These are phyloP conservation scores for Dexiosoma caninum DNA, from an alignment of 2,888 invertebrate genomes.

Conservation along the genomic window DNA sequence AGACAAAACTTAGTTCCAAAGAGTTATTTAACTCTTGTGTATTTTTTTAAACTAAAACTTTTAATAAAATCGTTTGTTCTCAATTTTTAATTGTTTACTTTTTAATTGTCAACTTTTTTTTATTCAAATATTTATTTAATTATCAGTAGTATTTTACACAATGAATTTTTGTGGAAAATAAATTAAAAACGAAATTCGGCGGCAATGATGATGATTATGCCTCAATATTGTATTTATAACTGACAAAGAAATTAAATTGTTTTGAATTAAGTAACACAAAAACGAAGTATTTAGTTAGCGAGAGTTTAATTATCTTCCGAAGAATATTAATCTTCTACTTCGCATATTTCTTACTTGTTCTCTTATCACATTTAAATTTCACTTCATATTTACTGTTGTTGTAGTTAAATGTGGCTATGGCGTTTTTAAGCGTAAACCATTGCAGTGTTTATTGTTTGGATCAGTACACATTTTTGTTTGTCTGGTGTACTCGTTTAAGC, in stretches of 20 bases:
- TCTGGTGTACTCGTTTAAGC: background rate
- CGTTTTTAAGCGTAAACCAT: background rate
- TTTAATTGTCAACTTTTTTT: background rate
- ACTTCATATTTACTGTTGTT: no score
- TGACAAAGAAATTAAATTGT: conserved; percentile 36
- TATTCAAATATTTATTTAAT: background rate
- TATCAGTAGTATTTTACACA: background rate
- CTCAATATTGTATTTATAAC: conserved; percentile 27
- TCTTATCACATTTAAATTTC: conserved; percentile 48
- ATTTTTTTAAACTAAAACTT: background rate
- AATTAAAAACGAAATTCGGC: background rate
- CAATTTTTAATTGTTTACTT: background rate
- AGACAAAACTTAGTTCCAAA: background rate
- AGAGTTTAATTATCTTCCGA: conserved; percentile 1
- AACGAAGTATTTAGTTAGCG: background rate
- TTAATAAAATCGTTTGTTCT: background rate
- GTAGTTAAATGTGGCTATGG: background rate
- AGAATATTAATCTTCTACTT: conserved; percentile 25
- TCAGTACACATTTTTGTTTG: conserved; percentile 12
- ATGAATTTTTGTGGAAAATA: background rate
- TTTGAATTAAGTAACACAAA: conserved; percentile 25
- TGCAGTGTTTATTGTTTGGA: background rate
- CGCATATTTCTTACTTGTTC: background rate
- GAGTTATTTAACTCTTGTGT: background rate
- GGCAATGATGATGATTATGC: conserved; percentile 40